phyloP scores from a whole-genome alignment of 2,113 vertebrate genomes.

The Apodemus speciosus region DNA sequence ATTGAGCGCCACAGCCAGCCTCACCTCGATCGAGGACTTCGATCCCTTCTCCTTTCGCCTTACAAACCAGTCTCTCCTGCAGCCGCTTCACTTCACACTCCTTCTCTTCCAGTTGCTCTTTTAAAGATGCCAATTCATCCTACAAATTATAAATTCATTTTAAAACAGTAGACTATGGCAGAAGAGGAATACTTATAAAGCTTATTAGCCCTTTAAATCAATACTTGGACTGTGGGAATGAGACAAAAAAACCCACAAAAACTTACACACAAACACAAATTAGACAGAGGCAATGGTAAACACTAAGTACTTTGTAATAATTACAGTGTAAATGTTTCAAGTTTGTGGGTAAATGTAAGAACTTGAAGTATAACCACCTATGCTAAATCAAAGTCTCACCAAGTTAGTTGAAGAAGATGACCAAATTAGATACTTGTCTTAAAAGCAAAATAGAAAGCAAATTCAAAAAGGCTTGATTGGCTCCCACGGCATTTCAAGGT shows the following conservation, averaged over 20 bases:
- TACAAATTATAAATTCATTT: slow-evolving; percentile 73
- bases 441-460: slow-evolving; percentile 45
- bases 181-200: not conserved
- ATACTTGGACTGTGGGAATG: not conserved
- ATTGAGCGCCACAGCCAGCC: not conserved
- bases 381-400: not conserved
- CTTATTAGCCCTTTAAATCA: not conserved
- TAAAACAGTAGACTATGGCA: not conserved
- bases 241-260: slow-evolving; percentile 34
- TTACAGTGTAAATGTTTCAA: not conserved
- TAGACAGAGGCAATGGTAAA: slow-evolving; percentile 5
- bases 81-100: slow-evolving; percentile 90
- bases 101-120: slow-evolving; percentile 92
- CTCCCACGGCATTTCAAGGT: slow-evolving; percentile 22
- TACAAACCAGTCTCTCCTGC: slow-evolving; percentile 90
- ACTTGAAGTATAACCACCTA: not conserved
- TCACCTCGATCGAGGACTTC: slow-evolving; percentile 92
- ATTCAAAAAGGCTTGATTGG: not conserved
- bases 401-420: slow-evolving; percentile 23
- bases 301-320: not conserved
- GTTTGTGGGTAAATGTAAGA: slow-evolving; percentile 24
- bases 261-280: slow-evolving; percentile 57
- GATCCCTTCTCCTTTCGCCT: slow-evolving; percentile 84
- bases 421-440: not conserved
- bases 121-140: slow-evolving; percentile 93